These are phyloP conservation scores for Tretioscincus oriximinensis DNA, from an alignment of 2,113 vertebrate species.

Conservation along the genomic window DNA sequence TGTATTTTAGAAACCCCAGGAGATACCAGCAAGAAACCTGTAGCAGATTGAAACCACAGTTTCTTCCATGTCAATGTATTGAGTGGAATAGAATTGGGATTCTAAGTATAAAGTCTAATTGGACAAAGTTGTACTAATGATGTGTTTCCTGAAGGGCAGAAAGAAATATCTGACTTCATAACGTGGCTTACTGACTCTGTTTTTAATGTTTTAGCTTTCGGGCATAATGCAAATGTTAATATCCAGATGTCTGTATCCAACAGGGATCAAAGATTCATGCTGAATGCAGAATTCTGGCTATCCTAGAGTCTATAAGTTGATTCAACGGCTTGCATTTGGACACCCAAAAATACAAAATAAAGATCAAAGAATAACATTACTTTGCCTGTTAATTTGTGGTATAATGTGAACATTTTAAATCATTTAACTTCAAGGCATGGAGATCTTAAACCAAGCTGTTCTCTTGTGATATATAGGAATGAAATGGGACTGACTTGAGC, in stretches of 20 bases:
- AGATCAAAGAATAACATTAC: neutral
- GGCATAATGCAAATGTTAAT: constrained; percentile 41
- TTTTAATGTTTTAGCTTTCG: constrained; percentile 35
- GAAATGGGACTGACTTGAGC: too few relatives aligned
- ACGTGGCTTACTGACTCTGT: constrained; percentile 32
- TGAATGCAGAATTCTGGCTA: constrained; percentile 21
- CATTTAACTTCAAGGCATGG: neutral
- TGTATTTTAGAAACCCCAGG: constrained; percentile 53
- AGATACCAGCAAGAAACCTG: constrained; percentile 59
- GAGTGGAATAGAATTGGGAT: constrained; percentile 42
- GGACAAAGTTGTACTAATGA: constrained; percentile 46
- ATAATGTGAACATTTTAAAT: neutral
- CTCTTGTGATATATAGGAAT: neutral
- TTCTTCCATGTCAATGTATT: constrained; percentile 48
- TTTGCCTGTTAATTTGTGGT: neutral
- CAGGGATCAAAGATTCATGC: constrained; percentile 11
- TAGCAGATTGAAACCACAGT: constrained; percentile 46
- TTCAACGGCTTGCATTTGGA: neutral
- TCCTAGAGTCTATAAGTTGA: constrained; percentile 2
- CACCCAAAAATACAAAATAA: neutral
- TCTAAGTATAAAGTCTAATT: constrained; percentile 47
- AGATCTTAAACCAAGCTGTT: constrained; percentile 12
- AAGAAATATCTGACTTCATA: constrained; percentile 45
- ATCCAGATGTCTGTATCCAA: constrained; percentile 37
- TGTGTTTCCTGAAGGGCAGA: constrained; percentile 48